Evolutionary conservation across 2,797 vertebrate genomes (phyloP).

Genomic region (Xiphophorus birchmanni): DNA sequence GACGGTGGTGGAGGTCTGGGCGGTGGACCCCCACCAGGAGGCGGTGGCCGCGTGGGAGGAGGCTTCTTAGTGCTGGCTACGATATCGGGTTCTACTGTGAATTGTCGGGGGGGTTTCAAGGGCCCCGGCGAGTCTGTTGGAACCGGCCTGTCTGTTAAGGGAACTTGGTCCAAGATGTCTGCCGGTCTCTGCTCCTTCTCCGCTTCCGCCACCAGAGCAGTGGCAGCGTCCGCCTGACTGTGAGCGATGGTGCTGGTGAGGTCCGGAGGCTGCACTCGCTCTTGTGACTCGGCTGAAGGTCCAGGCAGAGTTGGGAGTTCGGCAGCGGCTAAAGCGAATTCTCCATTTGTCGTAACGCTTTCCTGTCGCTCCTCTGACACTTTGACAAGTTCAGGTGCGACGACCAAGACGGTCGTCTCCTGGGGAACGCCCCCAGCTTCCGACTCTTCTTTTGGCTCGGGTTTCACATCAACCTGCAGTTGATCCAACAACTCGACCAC

Average conservation of each 20-base stretch:
- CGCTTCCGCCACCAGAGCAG: slow-evolving; percentile 52
- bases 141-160: slow-evolving; percentile 73
- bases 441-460: slow-evolving; percentile 50
- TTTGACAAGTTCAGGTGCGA: slow-evolving; percentile 59
- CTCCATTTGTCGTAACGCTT: slow-evolving; percentile 51
- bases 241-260: slow-evolving; percentile 77
- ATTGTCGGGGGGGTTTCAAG: slow-evolving; percentile 90
- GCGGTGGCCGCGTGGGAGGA: slow-evolving; percentile 90
- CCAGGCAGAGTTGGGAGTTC: slow-evolving; percentile 48
- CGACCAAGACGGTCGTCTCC: slow-evolving; percentile 29
- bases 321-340: slow-evolving; percentile 18
- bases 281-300: slow-evolving; percentile 42
- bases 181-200: slow-evolving; percentile 70
- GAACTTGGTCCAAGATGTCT: slow-evolving; percentile 81
- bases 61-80: slow-evolving; percentile 98
- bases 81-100: slow-evolving; percentile 93
- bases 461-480: slow-evolving; percentile 56
- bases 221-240: slow-evolving; percentile 31
- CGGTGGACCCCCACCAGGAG: slow-evolving; percentile 88
- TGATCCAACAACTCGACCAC: slow-evolving; percentile 81
- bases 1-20: slow-evolving; percentile 92
- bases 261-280: slow-evolving; percentile 76
- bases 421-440: slow-evolving; percentile 51
- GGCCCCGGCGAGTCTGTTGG: slow-evolving; percentile 83
- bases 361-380: slow-evolving; percentile 68